A percentile compares a stretch with the other conserved stretches of the same genome.
Evolutionary conservation across 2,888 invertebrate species (phyloP).

Genomic region (Microplitis deprimator): DNA sequence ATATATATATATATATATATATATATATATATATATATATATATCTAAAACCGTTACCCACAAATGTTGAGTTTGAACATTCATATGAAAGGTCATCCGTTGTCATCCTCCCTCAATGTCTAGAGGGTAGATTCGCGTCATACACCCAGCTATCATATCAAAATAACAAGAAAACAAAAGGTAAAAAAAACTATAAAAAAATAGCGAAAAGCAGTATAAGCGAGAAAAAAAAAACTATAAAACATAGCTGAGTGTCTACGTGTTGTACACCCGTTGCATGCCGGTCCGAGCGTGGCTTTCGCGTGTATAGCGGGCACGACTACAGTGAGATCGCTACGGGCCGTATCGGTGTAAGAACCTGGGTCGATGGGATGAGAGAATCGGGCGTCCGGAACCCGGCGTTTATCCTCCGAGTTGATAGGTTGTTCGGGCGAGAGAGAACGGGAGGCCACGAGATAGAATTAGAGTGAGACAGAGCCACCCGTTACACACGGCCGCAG

Average conservation of each 20-base stretch:
- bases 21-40: background rate
- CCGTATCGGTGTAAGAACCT: conserved; percentile 70
- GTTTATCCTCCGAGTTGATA: conserved; percentile 71
- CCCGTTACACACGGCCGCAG: conserved; percentile 53
- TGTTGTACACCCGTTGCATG: conserved; percentile 62
- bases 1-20: background rate
- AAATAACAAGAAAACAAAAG: conserved; percentile 1
- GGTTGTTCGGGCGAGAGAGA: conserved; percentile 66
- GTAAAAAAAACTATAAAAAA: background rate
- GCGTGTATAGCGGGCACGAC: conserved; percentile 64
- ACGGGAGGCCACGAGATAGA: conserved; percentile 64
- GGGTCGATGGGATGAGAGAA: conserved; percentile 70
- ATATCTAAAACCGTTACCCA: background rate
- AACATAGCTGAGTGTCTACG: conserved; percentile 8
- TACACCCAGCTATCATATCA: conserved; percentile 6
- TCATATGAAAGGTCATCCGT: background rate
- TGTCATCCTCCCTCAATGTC: background rate
- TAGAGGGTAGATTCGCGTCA: conserved; percentile 1
- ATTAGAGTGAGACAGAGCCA: conserved; percentile 65
- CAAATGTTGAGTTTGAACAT: background rate
- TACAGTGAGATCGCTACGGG: conserved; percentile 64
- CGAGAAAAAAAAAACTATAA: background rate
- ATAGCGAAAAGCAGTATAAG: background rate
- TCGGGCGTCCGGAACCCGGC: conserved; percentile 65
- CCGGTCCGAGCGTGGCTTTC: conserved; percentile 46